Conservation (phyloP, 2,888 invertebrate species). For the Monoplex corrugatus region DNA sequence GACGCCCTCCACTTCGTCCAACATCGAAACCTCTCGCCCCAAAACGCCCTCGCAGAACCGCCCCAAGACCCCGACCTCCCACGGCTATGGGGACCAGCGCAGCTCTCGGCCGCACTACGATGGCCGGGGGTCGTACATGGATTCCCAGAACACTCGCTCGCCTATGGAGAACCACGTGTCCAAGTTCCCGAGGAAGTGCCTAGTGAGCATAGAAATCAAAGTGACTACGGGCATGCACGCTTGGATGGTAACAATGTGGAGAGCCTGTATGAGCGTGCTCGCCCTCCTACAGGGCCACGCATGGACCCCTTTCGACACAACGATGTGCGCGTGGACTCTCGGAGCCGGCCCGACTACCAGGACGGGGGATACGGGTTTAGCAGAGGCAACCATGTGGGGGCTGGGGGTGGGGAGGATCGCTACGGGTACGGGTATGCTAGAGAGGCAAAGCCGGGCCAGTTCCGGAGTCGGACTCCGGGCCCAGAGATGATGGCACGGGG, state of each 20-base stretch:
- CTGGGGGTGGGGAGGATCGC: slow-evolving; percentile 35
- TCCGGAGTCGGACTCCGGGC: slow-evolving; percentile 81
- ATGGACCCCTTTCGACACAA: slow-evolving; percentile 61
- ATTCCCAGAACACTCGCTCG: slow-evolving; percentile 44
- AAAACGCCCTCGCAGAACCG: slow-evolving; percentile 56
- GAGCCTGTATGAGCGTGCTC: slow-evolving; percentile 54
- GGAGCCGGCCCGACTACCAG: slow-evolving; percentile 48
- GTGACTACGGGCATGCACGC: slow-evolving; percentile 63
- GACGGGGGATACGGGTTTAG: slow-evolving; percentile 34
- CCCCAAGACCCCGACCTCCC: slow-evolving; percentile 73
- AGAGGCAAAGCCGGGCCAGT: slow-evolving; percentile 72
- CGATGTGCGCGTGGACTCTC: slow-evolving; percentile 48
- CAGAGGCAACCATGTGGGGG: slow-evolving; percentile 1
- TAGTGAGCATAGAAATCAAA: slow-evolving; percentile 53
- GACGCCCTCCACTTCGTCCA: slow-evolving; percentile 47
- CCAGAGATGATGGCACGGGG: slow-evolving; percentile 79
- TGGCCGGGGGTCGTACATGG: slow-evolving; percentile 54
- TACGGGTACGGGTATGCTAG: slow-evolving; percentile 53
- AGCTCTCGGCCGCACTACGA: slow-evolving; percentile 58
- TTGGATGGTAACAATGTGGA: slow-evolving; percentile 61
- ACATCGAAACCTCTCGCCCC: slow-evolving; percentile 25
- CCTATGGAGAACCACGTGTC: slow-evolving; percentile 54
- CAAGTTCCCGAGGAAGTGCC: slow-evolving; percentile 42
- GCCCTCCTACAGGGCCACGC: slow-evolving; percentile 73
- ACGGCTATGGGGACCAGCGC: slow-evolving; percentile 61